phyloP scores from a whole-genome alignment of 2,888 invertebrate genomes.

The Cinara cedri region DNA sequence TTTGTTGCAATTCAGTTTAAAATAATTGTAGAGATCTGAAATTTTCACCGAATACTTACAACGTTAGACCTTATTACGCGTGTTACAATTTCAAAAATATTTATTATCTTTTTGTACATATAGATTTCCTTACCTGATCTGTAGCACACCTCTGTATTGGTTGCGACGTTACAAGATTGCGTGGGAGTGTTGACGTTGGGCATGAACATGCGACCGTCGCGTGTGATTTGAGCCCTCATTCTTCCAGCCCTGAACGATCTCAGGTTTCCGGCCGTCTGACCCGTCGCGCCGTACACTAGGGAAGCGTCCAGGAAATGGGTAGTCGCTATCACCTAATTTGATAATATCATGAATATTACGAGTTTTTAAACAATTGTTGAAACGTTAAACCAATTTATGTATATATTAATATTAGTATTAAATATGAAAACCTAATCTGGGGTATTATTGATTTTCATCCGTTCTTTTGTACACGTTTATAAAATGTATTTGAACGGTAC shows the following conservation, averaged over 20 bases:
- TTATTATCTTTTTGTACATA: not conserved
- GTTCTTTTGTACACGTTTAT: no score
- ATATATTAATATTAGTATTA: not conserved
- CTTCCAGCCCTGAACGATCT: conserved; percentile 58
- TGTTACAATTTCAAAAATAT: not conserved
- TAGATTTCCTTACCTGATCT: conserved; percentile 67
- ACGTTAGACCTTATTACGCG: no score
- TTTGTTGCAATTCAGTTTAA: no score
- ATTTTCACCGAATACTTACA: no score
- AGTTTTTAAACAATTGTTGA: no score
- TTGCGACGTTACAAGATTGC: conserved; percentile 70
- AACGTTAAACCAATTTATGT: not conserved
- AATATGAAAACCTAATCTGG: no score
- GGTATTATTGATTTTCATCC: no score
- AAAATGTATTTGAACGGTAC: no score
- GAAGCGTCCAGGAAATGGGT: conserved; percentile 59
- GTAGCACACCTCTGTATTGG: conserved; percentile 75
- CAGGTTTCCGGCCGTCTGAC: conserved; percentile 53
- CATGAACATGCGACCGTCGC: conserved; percentile 73
- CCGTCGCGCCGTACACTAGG: conserved; percentile 58
- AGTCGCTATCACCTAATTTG: conserved; percentile 57
- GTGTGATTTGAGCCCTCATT: conserved; percentile 65
- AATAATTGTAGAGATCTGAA: no score
- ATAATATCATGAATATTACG: no score
- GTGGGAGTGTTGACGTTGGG: conserved; percentile 72